Evolutionary conservation across 2,797 vertebrate species (phyloP).

Genomic region (Peromyscus attwateri): DNA sequence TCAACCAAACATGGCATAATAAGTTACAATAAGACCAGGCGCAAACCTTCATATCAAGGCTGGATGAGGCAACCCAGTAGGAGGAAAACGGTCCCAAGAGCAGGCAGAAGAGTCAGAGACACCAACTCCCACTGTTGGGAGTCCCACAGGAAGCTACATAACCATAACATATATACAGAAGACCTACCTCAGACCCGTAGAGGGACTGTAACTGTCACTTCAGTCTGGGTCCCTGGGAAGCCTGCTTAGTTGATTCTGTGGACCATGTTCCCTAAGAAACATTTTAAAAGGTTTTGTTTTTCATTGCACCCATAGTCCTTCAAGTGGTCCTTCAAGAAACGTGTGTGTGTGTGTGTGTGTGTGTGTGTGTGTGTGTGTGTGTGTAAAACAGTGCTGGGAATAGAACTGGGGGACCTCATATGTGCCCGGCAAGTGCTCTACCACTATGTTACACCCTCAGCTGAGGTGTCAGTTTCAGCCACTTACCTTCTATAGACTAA

Average conservation of each 20-base stretch:
- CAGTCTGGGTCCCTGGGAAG: not conserved
- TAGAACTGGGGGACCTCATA: not conserved
- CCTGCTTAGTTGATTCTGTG: not conserved
- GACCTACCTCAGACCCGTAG: not conserved
- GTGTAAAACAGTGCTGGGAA: not conserved
- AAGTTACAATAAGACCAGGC: not conserved
- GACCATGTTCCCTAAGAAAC: not conserved
- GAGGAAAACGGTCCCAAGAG: not conserved
- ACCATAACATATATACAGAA: not conserved
- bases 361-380: not conserved
- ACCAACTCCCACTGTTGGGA: not conserved
- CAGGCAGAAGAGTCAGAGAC: not conserved
- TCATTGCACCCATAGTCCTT: not conserved
- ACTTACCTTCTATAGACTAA: not conserved
- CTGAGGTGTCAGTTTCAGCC: not conserved
- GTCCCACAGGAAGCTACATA: not conserved
- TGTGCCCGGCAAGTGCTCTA: not conserved
- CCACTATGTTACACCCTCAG: not conserved
- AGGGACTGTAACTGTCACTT: not conserved
- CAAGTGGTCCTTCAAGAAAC: not conserved
- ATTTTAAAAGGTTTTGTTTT: not conserved
- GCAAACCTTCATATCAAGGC: not conserved
- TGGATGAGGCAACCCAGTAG: not conserved
- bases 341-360: too few relatives aligned
- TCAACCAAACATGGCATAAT: not conserved